These are phyloP conservation scores for Griposia aprilina DNA, from an alignment of 2,888 invertebrate species.

Conservation along the genomic window DNA sequence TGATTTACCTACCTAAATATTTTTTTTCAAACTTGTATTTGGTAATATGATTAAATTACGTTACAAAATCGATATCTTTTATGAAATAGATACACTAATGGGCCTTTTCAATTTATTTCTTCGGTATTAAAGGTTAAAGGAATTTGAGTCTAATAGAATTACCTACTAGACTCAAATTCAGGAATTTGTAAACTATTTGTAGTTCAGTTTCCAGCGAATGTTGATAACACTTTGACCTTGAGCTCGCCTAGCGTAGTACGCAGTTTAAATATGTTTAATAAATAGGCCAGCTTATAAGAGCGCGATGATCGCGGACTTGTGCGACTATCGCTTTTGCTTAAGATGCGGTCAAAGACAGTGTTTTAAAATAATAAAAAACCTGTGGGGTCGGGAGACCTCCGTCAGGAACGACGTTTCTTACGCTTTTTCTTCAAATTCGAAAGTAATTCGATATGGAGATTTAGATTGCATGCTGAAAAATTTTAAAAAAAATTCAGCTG, in stretches of 20 bases:
- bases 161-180: background rate
- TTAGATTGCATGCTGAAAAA: too few species aligned
- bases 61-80: background rate
- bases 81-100: slow-evolving; percentile 3
- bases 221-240: background rate
- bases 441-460: too few species aligned
- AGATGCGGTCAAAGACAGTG: too few species aligned
- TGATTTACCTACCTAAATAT: background rate
- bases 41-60: background rate
- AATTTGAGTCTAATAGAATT: background rate
- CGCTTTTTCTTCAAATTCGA: too few species aligned
- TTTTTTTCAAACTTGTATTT: slow-evolving; percentile 9
- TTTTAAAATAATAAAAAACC: too few species aligned
- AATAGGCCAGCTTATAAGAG: background rate
- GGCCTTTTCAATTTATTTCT: background rate
- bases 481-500: too few species aligned
- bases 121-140: background rate
- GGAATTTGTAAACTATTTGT: background rate
- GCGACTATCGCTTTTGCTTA: too few species aligned
- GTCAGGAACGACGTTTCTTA: too few species aligned
- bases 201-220: background rate
- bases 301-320: too few species aligned
- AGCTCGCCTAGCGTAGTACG: background rate
- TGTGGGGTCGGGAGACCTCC: too few species aligned
- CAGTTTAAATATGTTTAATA: background rate